Base-by-base conservation (phyloP, 1,140 invertebrate species). In the Apis florea region DNA sequence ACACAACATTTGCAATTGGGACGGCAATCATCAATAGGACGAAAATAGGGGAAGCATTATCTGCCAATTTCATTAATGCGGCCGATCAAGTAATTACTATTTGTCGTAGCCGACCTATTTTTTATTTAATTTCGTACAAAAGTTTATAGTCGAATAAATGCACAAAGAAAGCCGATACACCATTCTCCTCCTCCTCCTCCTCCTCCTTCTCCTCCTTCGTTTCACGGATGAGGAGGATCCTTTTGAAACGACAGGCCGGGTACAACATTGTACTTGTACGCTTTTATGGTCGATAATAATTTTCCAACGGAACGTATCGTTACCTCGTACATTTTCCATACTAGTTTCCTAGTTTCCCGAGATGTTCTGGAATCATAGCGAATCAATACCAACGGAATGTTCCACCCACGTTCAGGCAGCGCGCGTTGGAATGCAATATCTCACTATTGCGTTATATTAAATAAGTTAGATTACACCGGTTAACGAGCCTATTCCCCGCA, bases 301-400 rank as follows among this genome's bases (percentile, higher is more conserved):
- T 12, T 58, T 70, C 40, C 11, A n/a, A 15, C 47, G 17, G 56
- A 40, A 63, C 21, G 5, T 59, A 67, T 78, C 56, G 54, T 59
- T 26, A 61, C 17, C 40, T 74, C 58, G 47, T 63, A 53, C 10
- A 58, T 71, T 79, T 79, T 73, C 59, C 49, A 15, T 47, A 13
- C 51, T 10, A 9, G 67, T 15, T 69, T 56, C 19, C 31, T 56
- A 56, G 71, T 67, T 72, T 67, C 78, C 49, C 67, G 61, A 74
- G 78, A 81, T 59, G 51, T 75, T 81, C 72, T 49, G 72, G 53
- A 59, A 75, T 51, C 66, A 75, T 75, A 68, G 72, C 72, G 72
- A 75, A 81, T 81, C 79, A 56, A 75, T 81, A 81, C 63, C 54
- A 58, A 68, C 63, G 63, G 79, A 81, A 81, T 68, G 71, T 53